Conservation (phyloP, 2,888 invertebrate genomes). For the Brenthis ino region DNA sequence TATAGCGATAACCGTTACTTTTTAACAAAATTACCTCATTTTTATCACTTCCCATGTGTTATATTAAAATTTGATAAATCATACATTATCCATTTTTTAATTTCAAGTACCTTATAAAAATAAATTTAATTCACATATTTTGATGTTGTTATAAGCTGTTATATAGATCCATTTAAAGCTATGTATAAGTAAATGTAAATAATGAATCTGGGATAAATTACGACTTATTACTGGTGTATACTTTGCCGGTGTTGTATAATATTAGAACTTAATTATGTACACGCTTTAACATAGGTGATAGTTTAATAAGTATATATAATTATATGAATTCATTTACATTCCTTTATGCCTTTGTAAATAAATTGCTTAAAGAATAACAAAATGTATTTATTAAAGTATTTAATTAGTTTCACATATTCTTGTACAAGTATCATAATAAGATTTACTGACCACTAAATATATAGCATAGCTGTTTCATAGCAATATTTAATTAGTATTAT, state of each 20-base stretch:
- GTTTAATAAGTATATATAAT: constrained; percentile 3
- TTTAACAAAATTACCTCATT: too few relatives aligned
- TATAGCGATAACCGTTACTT: too few relatives aligned
- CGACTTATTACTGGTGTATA: constrained; percentile 71
- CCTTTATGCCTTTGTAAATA: constrained; percentile 15
- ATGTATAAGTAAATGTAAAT: constrained; percentile 71
- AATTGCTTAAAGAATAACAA: not conserved
- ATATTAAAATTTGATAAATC: too few relatives aligned
- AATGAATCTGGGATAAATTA: constrained; percentile 78
- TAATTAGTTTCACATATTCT: too few relatives aligned
- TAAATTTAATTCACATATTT: not conserved
- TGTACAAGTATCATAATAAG: too few relatives aligned
- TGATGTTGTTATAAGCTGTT: constrained; percentile 30
- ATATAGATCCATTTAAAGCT: constrained; percentile 70
- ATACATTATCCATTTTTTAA: too few relatives aligned
- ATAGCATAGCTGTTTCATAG: too few relatives aligned
- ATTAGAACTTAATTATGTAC: constrained; percentile 27
- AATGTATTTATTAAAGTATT: too few relatives aligned
- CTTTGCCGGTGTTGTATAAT: constrained; percentile 35
- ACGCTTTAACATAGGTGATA: constrained; percentile 21
- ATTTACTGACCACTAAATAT: too few relatives aligned
- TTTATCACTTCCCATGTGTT: too few relatives aligned
- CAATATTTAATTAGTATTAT: too few relatives aligned
- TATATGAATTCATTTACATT: not conserved
- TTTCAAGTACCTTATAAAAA: too few relatives aligned